These are phyloP conservation scores for Steinernema khuongi DNA, from an alignment of 1,140 invertebrate species.

Conservation along the genomic window DNA sequence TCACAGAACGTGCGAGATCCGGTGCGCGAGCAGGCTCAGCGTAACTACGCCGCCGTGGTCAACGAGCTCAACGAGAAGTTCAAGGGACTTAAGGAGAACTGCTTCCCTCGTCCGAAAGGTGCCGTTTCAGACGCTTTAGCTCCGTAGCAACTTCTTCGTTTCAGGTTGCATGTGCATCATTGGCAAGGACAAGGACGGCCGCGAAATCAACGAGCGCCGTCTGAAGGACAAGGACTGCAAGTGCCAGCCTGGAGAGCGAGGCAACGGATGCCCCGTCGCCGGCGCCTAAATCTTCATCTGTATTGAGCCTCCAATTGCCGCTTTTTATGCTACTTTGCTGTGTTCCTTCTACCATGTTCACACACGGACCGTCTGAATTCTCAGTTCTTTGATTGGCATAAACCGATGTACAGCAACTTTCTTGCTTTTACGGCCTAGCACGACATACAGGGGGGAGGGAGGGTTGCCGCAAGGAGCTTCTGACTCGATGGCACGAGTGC, in stretches of 20 bases:
- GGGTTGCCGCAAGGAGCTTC: no score
- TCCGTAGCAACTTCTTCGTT: background rate
- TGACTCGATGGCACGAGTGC: no score
- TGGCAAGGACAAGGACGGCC: conserved; percentile 38
- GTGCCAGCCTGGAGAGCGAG: conserved; percentile 35
- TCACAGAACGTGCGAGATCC: conserved; percentile 36
- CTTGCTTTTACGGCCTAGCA: no score
- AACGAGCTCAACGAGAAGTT: conserved; percentile 41
- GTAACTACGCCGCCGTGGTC: conserved; percentile 38
- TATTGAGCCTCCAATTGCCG: background rate
- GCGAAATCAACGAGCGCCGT: conserved; percentile 37
- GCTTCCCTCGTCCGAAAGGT: conserved; percentile 39
- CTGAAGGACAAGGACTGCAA: conserved; percentile 43
- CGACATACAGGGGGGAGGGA: no score
- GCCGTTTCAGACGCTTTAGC: background rate
- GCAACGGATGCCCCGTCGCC: conserved; percentile 31
- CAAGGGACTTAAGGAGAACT: conserved; percentile 40
- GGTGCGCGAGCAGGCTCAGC: conserved; percentile 30
- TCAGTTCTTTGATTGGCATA: background rate
- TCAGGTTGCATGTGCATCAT: conserved; percentile 38
- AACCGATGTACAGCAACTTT: background rate
- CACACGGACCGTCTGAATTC: no score
- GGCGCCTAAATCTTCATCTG: background rate
- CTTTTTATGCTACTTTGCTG: background rate
- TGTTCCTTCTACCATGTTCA: background rate